Conservation (phyloP, 2,113 vertebrate species). For the Macroglossus sobrinus region DNA sequence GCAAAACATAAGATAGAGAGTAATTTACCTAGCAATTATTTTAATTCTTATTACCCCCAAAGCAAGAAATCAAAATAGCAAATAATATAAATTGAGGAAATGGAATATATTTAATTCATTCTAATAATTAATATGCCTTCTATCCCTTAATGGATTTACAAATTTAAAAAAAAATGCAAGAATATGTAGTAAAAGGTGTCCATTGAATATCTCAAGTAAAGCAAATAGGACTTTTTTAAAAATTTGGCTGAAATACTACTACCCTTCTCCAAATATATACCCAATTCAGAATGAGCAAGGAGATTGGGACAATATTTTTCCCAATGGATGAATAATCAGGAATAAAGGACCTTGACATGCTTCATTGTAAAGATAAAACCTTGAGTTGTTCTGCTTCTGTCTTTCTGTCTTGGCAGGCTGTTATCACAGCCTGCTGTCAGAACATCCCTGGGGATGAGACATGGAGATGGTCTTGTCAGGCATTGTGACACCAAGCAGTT, state of each 20-base stretch:
- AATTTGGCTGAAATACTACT: neutral
- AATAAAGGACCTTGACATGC: neutral
- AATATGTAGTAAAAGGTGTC: neutral
- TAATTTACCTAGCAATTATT: neutral
- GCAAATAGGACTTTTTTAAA: neutral
- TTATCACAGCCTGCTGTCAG: no score
- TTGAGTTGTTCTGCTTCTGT: neutral
- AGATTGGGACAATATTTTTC: neutral
- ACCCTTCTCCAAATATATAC: neutral
- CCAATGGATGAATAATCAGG: neutral
- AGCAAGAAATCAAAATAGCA: neutral
- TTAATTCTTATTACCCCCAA: conserved; percentile 6
- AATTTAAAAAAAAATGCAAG: neutral
- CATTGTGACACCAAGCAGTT: no score
- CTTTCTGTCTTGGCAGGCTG: neutral
- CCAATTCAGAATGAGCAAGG: neutral
- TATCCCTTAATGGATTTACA: neutral
- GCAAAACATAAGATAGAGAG: neutral
- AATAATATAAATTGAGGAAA: conserved; percentile 16
- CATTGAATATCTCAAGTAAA: neutral
- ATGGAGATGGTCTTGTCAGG: neutral
- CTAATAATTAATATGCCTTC: neutral
- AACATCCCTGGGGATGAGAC: neutral
- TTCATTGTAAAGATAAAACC: neutral
- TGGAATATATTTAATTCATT: neutral